These are phyloP conservation scores for Drosophila arizonae DNA, from an alignment of 1,140 invertebrate species.

Conservation along the genomic window DNA sequence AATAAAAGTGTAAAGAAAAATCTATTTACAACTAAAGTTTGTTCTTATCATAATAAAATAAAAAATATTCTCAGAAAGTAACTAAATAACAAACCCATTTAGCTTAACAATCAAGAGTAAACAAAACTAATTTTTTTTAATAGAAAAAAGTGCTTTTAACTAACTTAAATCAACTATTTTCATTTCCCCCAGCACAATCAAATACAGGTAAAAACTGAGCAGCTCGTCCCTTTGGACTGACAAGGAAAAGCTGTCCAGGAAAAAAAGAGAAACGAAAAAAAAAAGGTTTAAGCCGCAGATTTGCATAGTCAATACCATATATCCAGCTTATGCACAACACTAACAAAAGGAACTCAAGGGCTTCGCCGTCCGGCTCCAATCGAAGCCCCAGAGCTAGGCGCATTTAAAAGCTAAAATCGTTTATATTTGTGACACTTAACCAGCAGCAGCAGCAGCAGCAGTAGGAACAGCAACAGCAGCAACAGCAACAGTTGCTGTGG, in stretches of 20 bases:
- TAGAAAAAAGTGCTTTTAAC: too few species aligned
- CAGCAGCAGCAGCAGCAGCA: constrained; percentile 18
- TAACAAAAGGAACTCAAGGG: constrained; percentile 23
- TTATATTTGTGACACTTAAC: constrained; percentile 75
- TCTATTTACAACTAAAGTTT: too few species aligned
- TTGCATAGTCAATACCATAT: constrained; percentile 32
- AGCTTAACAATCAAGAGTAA: too few species aligned
- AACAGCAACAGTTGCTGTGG: constrained; percentile 14
- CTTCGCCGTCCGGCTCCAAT: constrained; percentile 51
- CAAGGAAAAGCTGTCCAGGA: background rate
- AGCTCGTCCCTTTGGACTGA: background rate
- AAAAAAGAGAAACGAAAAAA: background rate
- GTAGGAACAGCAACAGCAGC: constrained; percentile 10
- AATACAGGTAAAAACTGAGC: too few species aligned
- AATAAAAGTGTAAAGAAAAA: too few species aligned
- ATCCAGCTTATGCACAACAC: constrained; percentile 10
- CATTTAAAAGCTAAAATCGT: constrained; percentile 76
- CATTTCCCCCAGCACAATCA: too few species aligned
- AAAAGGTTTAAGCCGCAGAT: constrained; percentile 20
- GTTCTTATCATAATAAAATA: too few species aligned
- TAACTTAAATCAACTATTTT: too few species aligned
- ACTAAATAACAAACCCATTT: too few species aligned
- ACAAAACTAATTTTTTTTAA: too few species aligned
- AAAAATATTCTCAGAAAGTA: too few species aligned
- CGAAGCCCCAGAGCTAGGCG: constrained; percentile 48